Evolutionary conservation across 2,888 invertebrate species (phyloP), one percentile per base, ranked within the genome.

Genomic region (Caenorhabditis imperialis): DNA sequence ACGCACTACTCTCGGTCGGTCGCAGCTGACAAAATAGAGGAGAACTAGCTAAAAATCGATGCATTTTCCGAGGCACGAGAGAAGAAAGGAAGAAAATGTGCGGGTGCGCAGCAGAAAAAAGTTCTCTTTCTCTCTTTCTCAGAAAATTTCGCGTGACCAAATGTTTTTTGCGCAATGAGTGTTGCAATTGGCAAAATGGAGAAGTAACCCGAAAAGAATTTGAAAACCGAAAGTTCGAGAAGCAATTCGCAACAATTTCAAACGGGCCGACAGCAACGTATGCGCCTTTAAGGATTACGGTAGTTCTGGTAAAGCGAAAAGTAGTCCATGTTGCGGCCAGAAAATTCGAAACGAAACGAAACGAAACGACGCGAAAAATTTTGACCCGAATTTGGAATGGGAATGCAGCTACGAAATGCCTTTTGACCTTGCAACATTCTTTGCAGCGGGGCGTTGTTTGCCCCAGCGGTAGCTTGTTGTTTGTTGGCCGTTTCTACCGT

Each of bases 371-470:
- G 53, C 53, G 62, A 62, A 62, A 62, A 55, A 18, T 57, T 65
- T 65, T 65, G 65, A 65, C 65, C 65, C 65, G 65, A 65, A 50
- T 65, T n/a, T n/a, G n/a, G n/a, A n/a, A n/a, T n/a, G n/a, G n/a
- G n/a, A n/a, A n/a, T 57, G 55, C 27, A 50, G 40, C 65, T 48
- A 50, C 65, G 30, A 30, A 63, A 65, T 65, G 65, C 65, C 65
- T 65, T 65, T 65, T 65, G 65, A 65, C 65, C 65, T 65, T 55
- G 65, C 65, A 65, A 65, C 65, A 57, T 65, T 65, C 57, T 65
- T 54, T 54, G 55, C 65, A 42, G 33, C 51, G 25, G 44, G 20
- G 38, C 30, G 65, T 65, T 65, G 57, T 65, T 65, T 65, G 55
- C 65, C 50, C 50, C 47, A 20, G 38, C 33, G 55, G 40, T 48